Evolutionary conservation across 2,888 invertebrate genomes (phyloP).

Genomic region (Brachycybe producta): DNA sequence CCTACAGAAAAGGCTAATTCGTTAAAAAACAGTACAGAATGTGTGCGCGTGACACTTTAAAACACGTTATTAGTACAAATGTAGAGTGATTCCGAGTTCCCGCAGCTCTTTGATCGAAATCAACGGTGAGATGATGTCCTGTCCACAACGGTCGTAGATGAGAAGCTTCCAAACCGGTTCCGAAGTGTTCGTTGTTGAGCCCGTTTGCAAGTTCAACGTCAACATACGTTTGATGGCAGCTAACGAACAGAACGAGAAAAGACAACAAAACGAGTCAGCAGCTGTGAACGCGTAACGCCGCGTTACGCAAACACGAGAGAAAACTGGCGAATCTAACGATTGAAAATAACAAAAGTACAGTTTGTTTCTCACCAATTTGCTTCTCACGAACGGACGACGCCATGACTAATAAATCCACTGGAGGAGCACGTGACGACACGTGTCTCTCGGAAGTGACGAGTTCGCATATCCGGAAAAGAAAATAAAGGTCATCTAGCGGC

Average conservation of each 20-base stretch:
- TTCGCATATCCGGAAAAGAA: not conserved
- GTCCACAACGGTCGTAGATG: conserved; percentile 89
- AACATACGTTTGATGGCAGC: conserved; percentile 91
- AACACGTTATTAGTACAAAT: conserved; percentile 57
- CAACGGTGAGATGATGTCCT: conserved; percentile 95
- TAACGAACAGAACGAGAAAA: conserved; percentile 37
- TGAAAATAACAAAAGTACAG: not conserved
- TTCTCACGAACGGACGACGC: conserved; percentile 16
- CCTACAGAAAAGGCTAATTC: conserved; percentile 12
- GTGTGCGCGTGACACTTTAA: not conserved
- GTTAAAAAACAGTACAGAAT: not conserved
- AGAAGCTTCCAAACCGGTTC: conserved; percentile 87
- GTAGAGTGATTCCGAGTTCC: conserved; percentile 91
- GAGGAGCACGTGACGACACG: too few species aligned
- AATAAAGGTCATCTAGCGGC: not conserved
- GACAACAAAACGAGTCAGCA: not conserved
- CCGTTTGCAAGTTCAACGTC: conserved; percentile 68
- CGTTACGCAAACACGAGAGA: not conserved
- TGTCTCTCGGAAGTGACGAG: not conserved
- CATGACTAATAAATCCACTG: too few species aligned
- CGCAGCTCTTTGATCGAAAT: conserved; percentile 89
- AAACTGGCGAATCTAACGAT: not conserved
- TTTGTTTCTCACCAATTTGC: conserved; percentile 12
- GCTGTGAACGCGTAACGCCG: not conserved
- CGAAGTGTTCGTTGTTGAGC: conserved; percentile 57